phyloP scores from a whole-genome alignment of 2,888 invertebrate genomes.

The Thecocarcelia acutangulata region DNA sequence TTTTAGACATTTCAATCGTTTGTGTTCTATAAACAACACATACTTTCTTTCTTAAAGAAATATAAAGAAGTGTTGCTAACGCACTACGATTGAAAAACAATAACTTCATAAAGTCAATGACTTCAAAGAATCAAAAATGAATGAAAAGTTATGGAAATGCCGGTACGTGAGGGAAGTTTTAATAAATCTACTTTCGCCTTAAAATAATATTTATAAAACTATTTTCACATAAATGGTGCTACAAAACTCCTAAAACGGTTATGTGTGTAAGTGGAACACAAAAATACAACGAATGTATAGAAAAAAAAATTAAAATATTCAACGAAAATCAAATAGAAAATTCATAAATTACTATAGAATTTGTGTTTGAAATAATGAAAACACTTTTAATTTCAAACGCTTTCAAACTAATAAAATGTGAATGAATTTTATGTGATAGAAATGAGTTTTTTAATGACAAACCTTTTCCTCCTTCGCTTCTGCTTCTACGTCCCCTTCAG shows the following conservation, averaged over 20 bases:
- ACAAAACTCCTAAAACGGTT: slow-evolving; percentile 61
- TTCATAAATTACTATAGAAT: slow-evolving; percentile 1
- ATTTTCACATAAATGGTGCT: slow-evolving; percentile 12
- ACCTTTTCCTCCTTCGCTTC: slow-evolving; percentile 73
- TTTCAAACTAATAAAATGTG: slow-evolving; percentile 15
- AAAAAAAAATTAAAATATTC: slow-evolving; percentile 26
- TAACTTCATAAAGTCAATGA: slow-evolving; percentile 38
- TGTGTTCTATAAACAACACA: too few species aligned
- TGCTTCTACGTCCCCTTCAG: slow-evolving; percentile 69
- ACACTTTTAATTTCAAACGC: slow-evolving; percentile 55
- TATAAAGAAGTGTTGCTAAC: too few species aligned
- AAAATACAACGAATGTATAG: neutral
- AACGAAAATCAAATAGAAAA: neutral
- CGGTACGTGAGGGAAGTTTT: slow-evolving; percentile 53
- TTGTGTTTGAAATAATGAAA: slow-evolving; percentile 15
- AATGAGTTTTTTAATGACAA: neutral
- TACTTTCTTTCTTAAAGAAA: too few species aligned
- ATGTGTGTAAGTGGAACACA: slow-evolving; percentile 68
- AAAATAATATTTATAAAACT: slow-evolving; percentile 16
- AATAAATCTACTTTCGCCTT: slow-evolving; percentile 68
- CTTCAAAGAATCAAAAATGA: slow-evolving; percentile 40
- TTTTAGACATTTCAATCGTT: too few species aligned
- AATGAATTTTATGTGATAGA: too few species aligned
- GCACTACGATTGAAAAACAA: too few species aligned
- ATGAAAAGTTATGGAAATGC: slow-evolving; percentile 24